phyloP scores from a whole-genome alignment of 2,797 vertebrate species.

The Sorex maritimensis region DNA sequence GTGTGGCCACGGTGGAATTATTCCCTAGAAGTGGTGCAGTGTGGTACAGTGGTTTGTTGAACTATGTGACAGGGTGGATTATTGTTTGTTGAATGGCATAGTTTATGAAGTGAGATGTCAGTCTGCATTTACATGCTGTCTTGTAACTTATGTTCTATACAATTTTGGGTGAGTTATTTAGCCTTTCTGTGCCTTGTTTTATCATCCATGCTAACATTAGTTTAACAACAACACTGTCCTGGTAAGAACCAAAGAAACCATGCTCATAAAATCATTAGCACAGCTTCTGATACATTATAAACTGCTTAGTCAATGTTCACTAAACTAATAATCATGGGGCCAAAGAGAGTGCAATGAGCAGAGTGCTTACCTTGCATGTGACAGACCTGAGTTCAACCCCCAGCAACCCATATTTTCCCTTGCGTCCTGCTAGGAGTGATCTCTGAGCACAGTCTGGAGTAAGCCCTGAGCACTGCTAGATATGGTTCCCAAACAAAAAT shows the following conservation, averaged over 20 bases:
- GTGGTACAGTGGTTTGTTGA: neutral
- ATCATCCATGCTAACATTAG: neutral
- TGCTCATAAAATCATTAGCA: slow-evolving; percentile 21
- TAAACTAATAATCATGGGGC: no score
- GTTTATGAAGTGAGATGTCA: neutral
- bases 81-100: neutral
- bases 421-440: no score
- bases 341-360: no score
- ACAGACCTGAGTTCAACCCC: no score
- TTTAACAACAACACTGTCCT: neutral
- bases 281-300: neutral
- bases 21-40: no score
- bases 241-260: slow-evolving; percentile 38
- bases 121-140: neutral
- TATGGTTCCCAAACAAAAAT: slow-evolving; percentile 18
- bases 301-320: slow-evolving; percentile 31
- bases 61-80: neutral
- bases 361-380: no score
- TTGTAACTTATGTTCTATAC: neutral
- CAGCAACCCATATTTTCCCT: no score
- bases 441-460: no score
- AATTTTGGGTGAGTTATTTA: slow-evolving; percentile 23
- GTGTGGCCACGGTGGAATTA: neutral
- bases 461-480: neutral
- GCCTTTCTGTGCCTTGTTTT: slow-evolving; percentile 26